A percentile compares a stretch with the other conserved stretches of the same genome.
phyloP scores from a whole-genome alignment of 2,113 vertebrate species.

The Tragelaphus buxtoni region DNA sequence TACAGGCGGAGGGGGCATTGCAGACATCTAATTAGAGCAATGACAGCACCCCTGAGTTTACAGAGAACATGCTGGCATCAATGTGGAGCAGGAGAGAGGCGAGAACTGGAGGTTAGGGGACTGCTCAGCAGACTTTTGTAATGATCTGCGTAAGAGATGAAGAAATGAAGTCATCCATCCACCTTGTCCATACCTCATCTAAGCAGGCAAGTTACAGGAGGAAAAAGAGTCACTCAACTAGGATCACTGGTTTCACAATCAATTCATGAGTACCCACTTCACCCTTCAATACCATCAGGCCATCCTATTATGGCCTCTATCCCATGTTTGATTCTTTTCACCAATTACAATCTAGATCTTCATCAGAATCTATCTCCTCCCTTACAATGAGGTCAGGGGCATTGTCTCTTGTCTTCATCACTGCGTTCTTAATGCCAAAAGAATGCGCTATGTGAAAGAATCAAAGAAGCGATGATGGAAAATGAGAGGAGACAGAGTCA shows the following conservation, averaged over 20 bases:
- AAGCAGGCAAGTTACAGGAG: neutral
- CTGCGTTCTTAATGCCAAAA: neutral
- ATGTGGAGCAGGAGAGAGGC: neutral
- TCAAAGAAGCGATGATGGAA: neutral
- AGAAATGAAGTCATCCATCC: neutral
- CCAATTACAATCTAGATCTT: neutral
- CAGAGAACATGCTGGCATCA: neutral
- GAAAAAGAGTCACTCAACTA: neutral
- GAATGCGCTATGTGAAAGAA: neutral
- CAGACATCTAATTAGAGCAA: neutral
- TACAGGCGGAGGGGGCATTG: neutral
- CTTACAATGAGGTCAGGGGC: neutral
- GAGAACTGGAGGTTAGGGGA: neutral
- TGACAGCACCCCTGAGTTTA: neutral
- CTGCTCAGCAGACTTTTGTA: neutral
- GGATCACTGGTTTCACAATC: neutral
- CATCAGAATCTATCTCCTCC: neutral
- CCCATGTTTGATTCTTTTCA: neutral
- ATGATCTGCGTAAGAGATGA: neutral
- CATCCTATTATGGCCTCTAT: rapidly evolving
- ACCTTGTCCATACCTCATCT: neutral
- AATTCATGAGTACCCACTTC: neutral
- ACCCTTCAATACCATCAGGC: neutral
- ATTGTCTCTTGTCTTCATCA: neutral
- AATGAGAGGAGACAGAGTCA: neutral